Evolutionary conservation across 2,888 invertebrate species (phyloP).

Genomic region (Pandemis heparana): DNA sequence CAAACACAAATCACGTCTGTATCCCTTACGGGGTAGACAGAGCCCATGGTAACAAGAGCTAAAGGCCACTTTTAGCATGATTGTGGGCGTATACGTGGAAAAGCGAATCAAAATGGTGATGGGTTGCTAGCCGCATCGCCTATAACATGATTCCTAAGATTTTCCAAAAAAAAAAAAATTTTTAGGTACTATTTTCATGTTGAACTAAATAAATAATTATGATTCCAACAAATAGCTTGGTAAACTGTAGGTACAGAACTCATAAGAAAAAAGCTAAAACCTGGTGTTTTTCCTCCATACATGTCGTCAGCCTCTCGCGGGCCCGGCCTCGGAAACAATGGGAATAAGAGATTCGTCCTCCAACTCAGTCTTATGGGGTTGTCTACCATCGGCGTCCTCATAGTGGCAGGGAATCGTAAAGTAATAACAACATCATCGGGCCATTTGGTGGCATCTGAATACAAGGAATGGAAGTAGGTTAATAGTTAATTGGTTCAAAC

Average conservation of each 20-base stretch:
- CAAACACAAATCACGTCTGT: too few relatives aligned
- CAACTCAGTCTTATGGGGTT: slow-evolving; percentile 85
- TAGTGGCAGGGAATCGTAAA: slow-evolving; percentile 88
- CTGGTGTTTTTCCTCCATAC: slow-evolving; percentile 84
- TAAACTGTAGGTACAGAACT: neutral
- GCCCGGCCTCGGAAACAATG: slow-evolving; percentile 88
- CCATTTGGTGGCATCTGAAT: slow-evolving; percentile 72
- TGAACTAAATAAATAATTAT: too few relatives aligned
- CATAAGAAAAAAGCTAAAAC: slow-evolving; percentile 57
- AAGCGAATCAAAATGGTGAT: too few relatives aligned
- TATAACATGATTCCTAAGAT: too few relatives aligned
- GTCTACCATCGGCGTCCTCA: slow-evolving; percentile 79
- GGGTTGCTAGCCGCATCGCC: too few relatives aligned
- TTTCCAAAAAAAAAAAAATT: too few relatives aligned
- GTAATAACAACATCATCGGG: slow-evolving; percentile 83
- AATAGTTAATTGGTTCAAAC: neutral
- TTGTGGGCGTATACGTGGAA: too few relatives aligned
- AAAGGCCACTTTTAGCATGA: too few relatives aligned
- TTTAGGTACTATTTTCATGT: too few relatives aligned
- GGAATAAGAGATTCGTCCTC: slow-evolving; percentile 90
- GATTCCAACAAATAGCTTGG: too few relatives aligned
- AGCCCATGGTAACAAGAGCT: too few relatives aligned
- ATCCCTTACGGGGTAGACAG: too few relatives aligned
- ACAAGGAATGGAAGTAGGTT: slow-evolving; percentile 37
- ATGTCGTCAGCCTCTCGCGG: slow-evolving; percentile 86